Conservation (phyloP, 2,888 invertebrate genomes). For the Conistra vaccinii region DNA sequence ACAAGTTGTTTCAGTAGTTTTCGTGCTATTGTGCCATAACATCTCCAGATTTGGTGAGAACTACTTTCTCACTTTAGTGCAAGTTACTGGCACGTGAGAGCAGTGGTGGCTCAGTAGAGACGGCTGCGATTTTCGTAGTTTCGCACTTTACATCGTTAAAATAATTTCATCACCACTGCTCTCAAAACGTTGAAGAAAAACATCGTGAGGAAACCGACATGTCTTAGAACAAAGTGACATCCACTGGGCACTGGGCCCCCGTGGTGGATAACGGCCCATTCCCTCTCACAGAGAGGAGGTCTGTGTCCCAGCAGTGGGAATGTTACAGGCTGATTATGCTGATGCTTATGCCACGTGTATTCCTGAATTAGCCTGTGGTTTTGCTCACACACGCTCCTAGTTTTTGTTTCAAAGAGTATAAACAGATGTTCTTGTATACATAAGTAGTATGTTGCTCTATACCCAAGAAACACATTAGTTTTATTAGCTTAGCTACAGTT, state of each 20-base stretch:
- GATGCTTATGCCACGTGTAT: not conserved
- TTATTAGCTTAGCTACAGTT: not conserved
- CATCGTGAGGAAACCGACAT: too few relatives aligned
- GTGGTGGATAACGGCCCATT: not conserved
- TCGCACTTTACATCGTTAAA: too few relatives aligned
- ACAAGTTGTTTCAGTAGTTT: not conserved
- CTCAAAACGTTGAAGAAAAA: too few relatives aligned
- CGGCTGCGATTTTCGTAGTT: too few relatives aligned
- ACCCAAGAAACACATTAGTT: not conserved
- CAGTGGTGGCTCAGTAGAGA: not conserved
- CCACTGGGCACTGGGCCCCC: not conserved
- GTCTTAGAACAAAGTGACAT: too few relatives aligned
- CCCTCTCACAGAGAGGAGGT: not conserved
- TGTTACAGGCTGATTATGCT: not conserved
- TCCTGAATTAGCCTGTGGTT: not conserved
- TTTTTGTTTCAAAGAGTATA: not conserved
- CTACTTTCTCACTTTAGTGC: not conserved
- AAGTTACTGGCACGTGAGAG: not conserved
- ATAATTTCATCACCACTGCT: too few relatives aligned
- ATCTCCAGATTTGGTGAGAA: not conserved
- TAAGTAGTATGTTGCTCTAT: not conserved
- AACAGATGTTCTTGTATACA: not conserved
- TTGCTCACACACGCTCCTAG: not conserved
- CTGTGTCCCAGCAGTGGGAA: not conserved
- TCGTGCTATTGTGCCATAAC: not conserved